A percentile compares a stretch with the other conserved stretches of the same genome.
Evolutionary conservation across 2,797 vertebrate genomes (phyloP).

Genomic region (Fringilla coelebs): DNA sequence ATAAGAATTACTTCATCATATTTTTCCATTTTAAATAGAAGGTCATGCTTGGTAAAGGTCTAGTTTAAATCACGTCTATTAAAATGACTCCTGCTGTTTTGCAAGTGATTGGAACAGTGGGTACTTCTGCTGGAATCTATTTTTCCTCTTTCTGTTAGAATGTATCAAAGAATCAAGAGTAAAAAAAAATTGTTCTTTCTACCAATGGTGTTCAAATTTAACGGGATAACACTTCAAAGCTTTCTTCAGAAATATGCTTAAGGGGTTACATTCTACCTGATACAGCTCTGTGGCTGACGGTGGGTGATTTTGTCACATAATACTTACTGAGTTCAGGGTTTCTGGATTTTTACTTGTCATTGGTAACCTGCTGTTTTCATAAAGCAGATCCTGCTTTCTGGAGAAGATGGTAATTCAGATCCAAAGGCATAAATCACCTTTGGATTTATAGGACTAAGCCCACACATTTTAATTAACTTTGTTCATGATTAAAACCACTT

Average conservation of each 20-base stretch:
- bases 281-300: background rate
- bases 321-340: background rate
- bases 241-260: conserved; percentile 7
- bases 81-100: conserved; percentile 46
- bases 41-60: background rate
- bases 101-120: conserved; percentile 27
- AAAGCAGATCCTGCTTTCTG: background rate
- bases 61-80: conserved; percentile 11
- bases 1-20: background rate
- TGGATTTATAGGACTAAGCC: background rate
- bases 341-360: background rate
- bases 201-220: background rate
- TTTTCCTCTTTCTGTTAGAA: conserved; percentile 5
- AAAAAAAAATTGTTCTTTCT: background rate
- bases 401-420: background rate
- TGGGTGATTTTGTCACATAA: background rate
- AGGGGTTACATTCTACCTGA: background rate
- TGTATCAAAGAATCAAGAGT: background rate
- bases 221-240: background rate
- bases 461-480: background rate
- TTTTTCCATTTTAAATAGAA: background rate
- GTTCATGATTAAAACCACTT: background rate
- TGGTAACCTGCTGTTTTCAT: background rate
- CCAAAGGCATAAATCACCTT: background rate
- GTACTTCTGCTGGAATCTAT: background rate